Evolutionary conservation across 2,113 vertebrate species (phyloP).

Genomic region (Hemichromis elongatus): DNA sequence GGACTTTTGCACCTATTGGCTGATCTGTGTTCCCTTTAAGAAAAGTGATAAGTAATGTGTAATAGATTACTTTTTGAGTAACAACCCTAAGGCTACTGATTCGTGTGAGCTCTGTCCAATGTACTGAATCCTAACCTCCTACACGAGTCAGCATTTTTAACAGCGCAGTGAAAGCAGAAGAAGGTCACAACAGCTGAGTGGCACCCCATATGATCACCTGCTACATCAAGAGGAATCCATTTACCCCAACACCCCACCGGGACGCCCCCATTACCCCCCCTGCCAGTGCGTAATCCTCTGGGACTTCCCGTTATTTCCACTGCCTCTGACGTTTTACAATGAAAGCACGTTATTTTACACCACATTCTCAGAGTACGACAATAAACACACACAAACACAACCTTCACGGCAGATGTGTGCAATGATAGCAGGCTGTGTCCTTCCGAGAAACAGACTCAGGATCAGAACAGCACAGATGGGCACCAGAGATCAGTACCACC

Average conservation of each 20-base stretch:
- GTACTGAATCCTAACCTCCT: neutral
- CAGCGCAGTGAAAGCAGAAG: neutral
- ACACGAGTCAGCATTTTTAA: neutral
- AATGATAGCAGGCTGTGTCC: neutral
- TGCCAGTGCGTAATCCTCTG: neutral
- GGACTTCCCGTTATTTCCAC: neutral
- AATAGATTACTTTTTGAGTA: neutral
- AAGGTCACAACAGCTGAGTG: neutral
- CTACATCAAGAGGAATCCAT: conserved; percentile 21
- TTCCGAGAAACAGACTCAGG: neutral
- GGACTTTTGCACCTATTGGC: too few species aligned
- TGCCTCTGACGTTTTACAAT: neutral
- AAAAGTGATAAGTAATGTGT: neutral
- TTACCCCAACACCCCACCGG: neutral
- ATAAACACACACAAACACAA: neutral
- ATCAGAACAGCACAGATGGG: neutral
- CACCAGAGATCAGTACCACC: neutral
- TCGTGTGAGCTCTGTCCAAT: neutral
- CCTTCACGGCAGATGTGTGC: neutral
- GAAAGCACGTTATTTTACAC: neutral
- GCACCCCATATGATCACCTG: conserved; percentile 1
- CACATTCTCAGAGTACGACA: neutral
- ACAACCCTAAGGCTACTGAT: neutral
- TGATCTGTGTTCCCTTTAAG: neutral
- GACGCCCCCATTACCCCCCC: conserved; percentile 1